Evolutionary conservation across 1,140 invertebrate genomes (phyloP).

Genomic region (Drosophila nannoptera): DNA sequence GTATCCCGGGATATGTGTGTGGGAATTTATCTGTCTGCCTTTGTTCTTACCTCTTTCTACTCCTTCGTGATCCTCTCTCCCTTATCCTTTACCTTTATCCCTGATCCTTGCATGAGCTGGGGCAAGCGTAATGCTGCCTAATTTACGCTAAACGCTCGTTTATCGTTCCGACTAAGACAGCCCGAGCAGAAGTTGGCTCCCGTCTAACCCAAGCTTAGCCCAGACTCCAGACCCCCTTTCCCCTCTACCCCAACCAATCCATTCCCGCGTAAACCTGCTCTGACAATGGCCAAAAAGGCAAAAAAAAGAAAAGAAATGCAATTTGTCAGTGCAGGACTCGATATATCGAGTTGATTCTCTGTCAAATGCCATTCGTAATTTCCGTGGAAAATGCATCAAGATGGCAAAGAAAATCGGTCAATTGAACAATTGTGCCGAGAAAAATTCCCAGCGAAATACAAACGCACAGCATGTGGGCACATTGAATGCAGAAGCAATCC

Average conservation of each 20-base stretch:
- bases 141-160: constrained; percentile 7
- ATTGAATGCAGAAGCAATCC: constrained; percentile 41
- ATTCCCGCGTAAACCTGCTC: not conserved
- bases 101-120: too few relatives aligned
- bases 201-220: too few relatives aligned
- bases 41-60: not conserved
- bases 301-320: not conserved
- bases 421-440: constrained; percentile 47
- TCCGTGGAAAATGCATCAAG: constrained; percentile 63
- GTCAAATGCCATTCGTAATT: constrained; percentile 54
- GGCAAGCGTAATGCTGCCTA: too few relatives aligned
- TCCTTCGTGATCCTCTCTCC: too few relatives aligned
- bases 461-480: constrained; percentile 70
- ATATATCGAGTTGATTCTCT: constrained; percentile 36
- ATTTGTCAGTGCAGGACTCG: constrained; percentile 15
- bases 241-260: too few relatives aligned
- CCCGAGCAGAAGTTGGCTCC: too few relatives aligned
- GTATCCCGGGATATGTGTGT: constrained; percentile 24
- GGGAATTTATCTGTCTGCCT: constrained; percentile 36
- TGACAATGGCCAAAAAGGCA: not conserved
- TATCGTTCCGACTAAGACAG: too few relatives aligned
- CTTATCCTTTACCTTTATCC: too few relatives aligned
- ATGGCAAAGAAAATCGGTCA: constrained; percentile 40
- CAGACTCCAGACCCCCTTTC: too few relatives aligned
- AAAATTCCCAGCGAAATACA: constrained; percentile 32